These are phyloP conservation scores for Microtus richardsoni DNA, from an alignment of 2,113 vertebrate genomes.

Conservation along the genomic window DNA sequence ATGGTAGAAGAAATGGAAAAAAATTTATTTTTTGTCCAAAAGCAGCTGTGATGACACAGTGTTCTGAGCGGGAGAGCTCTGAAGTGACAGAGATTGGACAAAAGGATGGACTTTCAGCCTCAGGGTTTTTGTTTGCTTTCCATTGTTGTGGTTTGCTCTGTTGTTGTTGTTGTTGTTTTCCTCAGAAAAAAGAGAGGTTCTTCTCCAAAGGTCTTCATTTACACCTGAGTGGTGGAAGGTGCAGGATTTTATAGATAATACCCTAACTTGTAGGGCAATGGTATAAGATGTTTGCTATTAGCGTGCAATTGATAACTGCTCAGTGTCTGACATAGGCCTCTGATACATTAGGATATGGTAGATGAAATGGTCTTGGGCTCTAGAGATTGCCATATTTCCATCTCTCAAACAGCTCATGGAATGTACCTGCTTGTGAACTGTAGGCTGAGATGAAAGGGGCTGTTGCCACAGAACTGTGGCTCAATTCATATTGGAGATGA, in stretches of 20 bases:
- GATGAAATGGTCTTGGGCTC: not conserved
- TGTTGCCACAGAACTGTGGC: not conserved
- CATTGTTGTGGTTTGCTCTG: too few relatives aligned
- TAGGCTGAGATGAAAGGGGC: not conserved
- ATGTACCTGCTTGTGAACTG: not conserved
- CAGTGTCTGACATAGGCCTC: not conserved
- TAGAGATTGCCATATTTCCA: not conserved
- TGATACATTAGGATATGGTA: not conserved
- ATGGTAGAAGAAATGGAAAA: conserved; percentile 73
- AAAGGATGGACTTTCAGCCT: conserved; percentile 66
- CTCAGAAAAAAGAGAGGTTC: not conserved
- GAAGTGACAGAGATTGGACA: conserved; percentile 65
- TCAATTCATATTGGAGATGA: fast-evolving
- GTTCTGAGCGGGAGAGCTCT: not conserved
- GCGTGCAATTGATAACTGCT: not conserved
- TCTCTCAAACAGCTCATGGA: not conserved
- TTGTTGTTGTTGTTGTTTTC: not conserved
- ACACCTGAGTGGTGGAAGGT: not conserved
- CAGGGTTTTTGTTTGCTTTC: not conserved
- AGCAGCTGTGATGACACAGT: conserved; percentile 46
- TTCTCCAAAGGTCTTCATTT: not conserved
- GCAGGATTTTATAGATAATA: not conserved
- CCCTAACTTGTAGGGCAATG: not conserved
- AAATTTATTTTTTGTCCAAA: conserved; percentile 63
- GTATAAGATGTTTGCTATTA: not conserved